Conservation (phyloP, 2,113 vertebrate genomes). For the Tor tambroides region DNA sequence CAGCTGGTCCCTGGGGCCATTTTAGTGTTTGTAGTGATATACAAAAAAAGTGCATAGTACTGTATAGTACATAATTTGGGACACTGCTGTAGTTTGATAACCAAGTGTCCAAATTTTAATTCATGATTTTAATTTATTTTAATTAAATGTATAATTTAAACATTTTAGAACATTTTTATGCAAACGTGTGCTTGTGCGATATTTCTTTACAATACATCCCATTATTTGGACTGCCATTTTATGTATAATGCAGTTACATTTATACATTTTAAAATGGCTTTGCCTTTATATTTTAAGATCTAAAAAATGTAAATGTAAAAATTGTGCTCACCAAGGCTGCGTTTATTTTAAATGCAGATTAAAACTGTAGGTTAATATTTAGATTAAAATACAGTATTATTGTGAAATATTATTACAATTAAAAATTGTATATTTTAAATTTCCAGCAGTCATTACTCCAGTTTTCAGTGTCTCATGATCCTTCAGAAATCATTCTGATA, state of each 20-base stretch:
- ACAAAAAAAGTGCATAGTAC: not conserved
- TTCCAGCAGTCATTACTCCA: not conserved
- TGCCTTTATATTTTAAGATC: not conserved
- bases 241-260: not conserved
- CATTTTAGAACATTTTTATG: too few species aligned
- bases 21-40: not conserved
- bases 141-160: not conserved
- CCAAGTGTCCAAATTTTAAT: not conserved
- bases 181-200: not conserved
- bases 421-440: not conserved
- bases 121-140: not conserved
- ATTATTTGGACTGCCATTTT: not conserved
- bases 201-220: not conserved
- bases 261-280: not conserved
- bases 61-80: not conserved
- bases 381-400: not conserved
- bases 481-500: not conserved
- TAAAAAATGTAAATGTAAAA: too few species aligned
- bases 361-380: too few species aligned
- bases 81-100: too few species aligned
- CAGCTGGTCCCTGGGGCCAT: not conserved
- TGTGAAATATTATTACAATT: not conserved
- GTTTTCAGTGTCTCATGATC: not conserved
- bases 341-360: not conserved
- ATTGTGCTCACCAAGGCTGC: not conserved